Base-by-base conservation (phyloP, 2,888 invertebrate species). In the Chymomyza fuscimana region DNA sequence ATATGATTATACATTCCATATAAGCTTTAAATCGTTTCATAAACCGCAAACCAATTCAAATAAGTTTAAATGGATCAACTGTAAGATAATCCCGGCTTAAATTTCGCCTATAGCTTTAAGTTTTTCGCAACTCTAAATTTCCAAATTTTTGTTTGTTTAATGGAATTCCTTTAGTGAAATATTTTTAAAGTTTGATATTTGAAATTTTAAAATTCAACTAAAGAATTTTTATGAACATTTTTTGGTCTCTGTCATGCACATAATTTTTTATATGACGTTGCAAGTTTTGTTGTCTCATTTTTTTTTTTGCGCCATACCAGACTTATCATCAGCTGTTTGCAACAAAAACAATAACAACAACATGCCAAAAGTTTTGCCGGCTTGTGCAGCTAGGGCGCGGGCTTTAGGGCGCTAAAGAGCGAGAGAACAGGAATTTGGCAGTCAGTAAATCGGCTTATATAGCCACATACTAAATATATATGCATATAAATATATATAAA, bases 301-400 rank as follows among this genome's bases (percentile, higher is more conserved):
- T 32, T 32, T 32, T 32, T 32, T 32, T 46, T 46, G 40, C 40
- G 10, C 58, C 60, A 9, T 22, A 62, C 56, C 70, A 63, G 51
- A 67, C 74, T 68, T 46, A 58, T 59, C 71, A 77, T 83, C 86
- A 83, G 86, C 86, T 87, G 86, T 72, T 74, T 54, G 67, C 70
- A 54, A 54, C 54, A 54, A 52, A 16, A 52, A 52, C 52, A 52
- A 52, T 52, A 4, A 52, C 15, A 52, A 54, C 12, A 46, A 46
- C 40, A 46, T 46, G 40, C 19, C 54, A 54, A 58, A 58, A 58
- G 22, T 58, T 70, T 70, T 50, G 54, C 70, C 7, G 22, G 29
- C 19, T 19, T 3, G 3, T 29, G 15, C 25, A 36, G 36, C 7
- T 7, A 16, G 52, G 52, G 16, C 6, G 52, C 16, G 52, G 52